Evolutionary conservation across 2,113 vertebrate species (phyloP).

Genomic region (Entelurus aequoreus): DNA sequence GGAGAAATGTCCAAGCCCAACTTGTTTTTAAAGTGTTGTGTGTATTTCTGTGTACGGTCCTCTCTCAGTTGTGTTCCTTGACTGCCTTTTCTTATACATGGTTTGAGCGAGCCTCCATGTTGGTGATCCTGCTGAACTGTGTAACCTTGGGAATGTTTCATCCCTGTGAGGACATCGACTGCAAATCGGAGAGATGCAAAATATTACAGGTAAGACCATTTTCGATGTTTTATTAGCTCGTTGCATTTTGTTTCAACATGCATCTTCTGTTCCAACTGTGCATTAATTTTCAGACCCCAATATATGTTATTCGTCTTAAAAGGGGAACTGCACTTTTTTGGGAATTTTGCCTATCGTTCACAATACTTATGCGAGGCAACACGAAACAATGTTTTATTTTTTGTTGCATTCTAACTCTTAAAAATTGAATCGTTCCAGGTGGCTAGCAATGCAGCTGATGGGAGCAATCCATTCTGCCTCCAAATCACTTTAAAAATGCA

Average conservation of each 20-base stretch:
- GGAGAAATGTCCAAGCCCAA: constrained; percentile 12
- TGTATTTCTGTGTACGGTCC: neutral
- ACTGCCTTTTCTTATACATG: constrained; percentile 75
- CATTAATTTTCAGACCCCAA: neutral
- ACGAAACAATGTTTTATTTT: no score
- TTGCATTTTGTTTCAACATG: neutral
- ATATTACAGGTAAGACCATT: constrained; percentile 83
- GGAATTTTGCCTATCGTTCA: no score
- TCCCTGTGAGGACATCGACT: constrained; percentile 92
- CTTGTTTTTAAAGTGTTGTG: neutral
- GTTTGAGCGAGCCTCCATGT: constrained; percentile 96
- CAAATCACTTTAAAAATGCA: no score
- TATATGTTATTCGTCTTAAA: neutral
- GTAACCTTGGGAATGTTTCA: constrained; percentile 98
- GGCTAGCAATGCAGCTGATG: no score
- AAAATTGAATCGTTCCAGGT: no score
- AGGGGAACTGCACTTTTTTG: no score
- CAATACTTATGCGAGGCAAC: no score
- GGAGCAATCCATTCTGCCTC: no score
- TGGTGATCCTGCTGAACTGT: constrained; percentile 98
- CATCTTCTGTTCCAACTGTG: neutral
- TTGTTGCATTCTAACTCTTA: no score
- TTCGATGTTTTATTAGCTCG: neutral
- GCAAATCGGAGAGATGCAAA: constrained; percentile 87
- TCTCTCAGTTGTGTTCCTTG: constrained; percentile 73